Evolutionary conservation across 2,888 invertebrate genomes (phyloP).

Genomic region (Malthinus flaveolus): DNA sequence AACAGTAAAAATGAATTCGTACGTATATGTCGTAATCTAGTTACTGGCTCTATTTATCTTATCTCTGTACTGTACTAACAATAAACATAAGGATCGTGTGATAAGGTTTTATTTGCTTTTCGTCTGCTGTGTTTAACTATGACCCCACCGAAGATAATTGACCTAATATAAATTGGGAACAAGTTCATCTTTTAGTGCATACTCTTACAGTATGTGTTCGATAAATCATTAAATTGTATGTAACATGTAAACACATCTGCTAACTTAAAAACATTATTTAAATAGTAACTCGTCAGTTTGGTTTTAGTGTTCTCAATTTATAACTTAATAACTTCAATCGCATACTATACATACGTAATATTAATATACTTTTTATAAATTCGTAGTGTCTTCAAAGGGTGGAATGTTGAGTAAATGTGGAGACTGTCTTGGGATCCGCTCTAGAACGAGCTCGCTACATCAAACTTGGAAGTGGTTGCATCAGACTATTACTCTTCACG

Average conservation of each 20-base stretch:
- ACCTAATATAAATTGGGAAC: slow-evolving; percentile 46
- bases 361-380: slow-evolving; percentile 31
- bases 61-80: too few relatives aligned
- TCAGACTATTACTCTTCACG: slow-evolving; percentile 86
- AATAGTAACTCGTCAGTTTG: not conserved
- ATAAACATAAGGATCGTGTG: too few relatives aligned
- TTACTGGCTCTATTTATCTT: too few relatives aligned
- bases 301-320: not conserved
- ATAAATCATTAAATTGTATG: not conserved
- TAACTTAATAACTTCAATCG: not conserved
- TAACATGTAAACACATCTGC: not conserved
- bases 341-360: not conserved
- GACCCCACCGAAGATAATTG: slow-evolving; percentile 45
- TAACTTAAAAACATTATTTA: not conserved
- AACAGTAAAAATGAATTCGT: too few relatives aligned
- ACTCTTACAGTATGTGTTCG: slow-evolving; percentile 5
- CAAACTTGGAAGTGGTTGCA: slow-evolving; percentile 96
- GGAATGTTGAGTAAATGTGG: slow-evolving; percentile 67
- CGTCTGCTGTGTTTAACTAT: slow-evolving; percentile 39
- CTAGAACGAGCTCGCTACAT: slow-evolving; percentile 85
- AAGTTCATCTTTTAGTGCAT: slow-evolving; percentile 7
- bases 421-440: slow-evolving; percentile 86
- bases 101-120: slow-evolving; percentile 38
- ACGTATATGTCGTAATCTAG: too few relatives aligned
- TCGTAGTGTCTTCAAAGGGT: slow-evolving; percentile 50